Conservation (phyloP, 2,888 invertebrate species). For the Eledona agricola region DNA sequence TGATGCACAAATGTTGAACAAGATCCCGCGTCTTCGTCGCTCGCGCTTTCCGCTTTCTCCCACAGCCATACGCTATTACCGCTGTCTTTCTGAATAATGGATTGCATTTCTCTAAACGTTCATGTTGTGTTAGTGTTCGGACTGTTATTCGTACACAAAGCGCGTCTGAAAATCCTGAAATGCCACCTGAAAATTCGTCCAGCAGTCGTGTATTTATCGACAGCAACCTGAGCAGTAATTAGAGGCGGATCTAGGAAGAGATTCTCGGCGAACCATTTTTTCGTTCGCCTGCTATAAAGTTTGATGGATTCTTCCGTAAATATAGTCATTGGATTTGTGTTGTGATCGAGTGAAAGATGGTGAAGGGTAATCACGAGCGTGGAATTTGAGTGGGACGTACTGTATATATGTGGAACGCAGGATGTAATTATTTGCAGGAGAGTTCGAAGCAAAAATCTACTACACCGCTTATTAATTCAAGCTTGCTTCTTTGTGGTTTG, state of each 20-base stretch:
- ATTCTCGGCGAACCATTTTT: conserved; percentile 5
- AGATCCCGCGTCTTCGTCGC: too few relatives aligned
- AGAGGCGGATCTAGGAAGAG: conserved; percentile 31
- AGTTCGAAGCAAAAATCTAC: background rate
- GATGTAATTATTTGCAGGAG: background rate
- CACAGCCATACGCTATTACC: conserved; percentile 51
- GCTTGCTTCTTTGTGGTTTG: too few relatives aligned
- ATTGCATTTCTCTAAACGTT: conserved; percentile 49
- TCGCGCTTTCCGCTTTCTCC: too few relatives aligned
- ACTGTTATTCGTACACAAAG: conserved; percentile 40
- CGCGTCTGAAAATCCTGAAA: too few relatives aligned
- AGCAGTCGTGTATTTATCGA: conserved; percentile 20
- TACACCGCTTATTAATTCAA: background rate
- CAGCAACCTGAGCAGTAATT: conserved; percentile 16
- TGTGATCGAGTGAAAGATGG: conserved; percentile 21
- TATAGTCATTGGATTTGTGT: conserved; percentile 21
- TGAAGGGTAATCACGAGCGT: conserved; percentile 15
- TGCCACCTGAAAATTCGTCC: conserved; percentile 29
- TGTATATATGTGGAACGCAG: background rate
- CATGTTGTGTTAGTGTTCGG: conserved; percentile 41
- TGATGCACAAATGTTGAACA: too few relatives aligned
- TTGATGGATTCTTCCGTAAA: conserved; percentile 10
- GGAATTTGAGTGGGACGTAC: conserved; percentile 10
- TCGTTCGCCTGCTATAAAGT: conserved; percentile 19
- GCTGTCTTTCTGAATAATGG: conserved; percentile 55